Conservation (phyloP, 2,888 invertebrate genomes). For the Drosophila kuntzei region DNA sequence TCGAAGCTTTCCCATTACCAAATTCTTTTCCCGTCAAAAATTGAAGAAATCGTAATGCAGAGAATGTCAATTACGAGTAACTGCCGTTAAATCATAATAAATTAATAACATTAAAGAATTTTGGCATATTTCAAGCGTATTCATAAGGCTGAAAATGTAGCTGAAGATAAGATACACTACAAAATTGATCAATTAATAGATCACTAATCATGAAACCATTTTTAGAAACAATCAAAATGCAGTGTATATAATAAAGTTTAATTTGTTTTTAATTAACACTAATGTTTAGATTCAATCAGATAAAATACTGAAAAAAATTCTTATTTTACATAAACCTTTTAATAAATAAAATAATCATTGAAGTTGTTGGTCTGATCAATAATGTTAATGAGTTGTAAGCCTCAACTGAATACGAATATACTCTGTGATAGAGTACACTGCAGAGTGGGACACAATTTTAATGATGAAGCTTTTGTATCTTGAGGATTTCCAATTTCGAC, state of each 20-base stretch:
- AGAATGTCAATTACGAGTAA: conserved; percentile 57
- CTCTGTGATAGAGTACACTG: neutral
- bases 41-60: conserved; percentile 8
- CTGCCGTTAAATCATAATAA: conserved; percentile 59
- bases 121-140: conserved; percentile 56
- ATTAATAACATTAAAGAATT: conserved; percentile 69
- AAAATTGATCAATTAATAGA: neutral
- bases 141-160: neutral
- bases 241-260: neutral
- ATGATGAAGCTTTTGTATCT: conserved; percentile 60
- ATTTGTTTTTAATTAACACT: neutral
- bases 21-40: conserved; percentile 13
- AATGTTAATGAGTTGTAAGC: neutral
- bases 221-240: neutral
- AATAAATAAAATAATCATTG: neutral
- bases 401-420: neutral
- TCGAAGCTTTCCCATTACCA: conserved; percentile 8
- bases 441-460: conserved; percentile 29
- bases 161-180: neutral
- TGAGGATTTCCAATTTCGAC: conserved; percentile 69
- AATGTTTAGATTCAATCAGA: too few species aligned
- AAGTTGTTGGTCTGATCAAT: neutral
- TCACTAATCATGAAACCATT: neutral
- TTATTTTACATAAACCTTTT: neutral
- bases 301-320: too few species aligned